Evolutionary conservation across 2,113 vertebrate genomes (phyloP), one percentile per base, ranked within the genome.

Genomic region (Perca schrenkii): DNA sequence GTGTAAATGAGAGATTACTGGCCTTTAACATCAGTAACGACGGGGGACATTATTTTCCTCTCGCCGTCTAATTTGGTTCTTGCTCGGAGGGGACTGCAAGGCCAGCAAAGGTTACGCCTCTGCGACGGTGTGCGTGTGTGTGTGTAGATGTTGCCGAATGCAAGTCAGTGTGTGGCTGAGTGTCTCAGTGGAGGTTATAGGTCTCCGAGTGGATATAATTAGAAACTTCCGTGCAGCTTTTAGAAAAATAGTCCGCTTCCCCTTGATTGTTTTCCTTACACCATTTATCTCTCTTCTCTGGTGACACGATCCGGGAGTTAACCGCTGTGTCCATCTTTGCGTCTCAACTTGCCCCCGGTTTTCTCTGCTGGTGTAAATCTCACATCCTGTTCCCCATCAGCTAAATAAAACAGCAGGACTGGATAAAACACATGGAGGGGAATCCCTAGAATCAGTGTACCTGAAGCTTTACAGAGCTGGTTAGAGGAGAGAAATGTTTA

Each of bases 51-150:
- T 90, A 86, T 94, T 94, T 93, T 58, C 85, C 88, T 93, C 90
- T 74, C 74, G 81, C 82, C 77, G 91, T 94, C 95, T 97, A 94
- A 95, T 91, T 89, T 86, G 93, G 92, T 95, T 96, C 93, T 95
- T 96, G 95, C 88, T 93, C 77, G 74, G 84, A 94, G 84, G 85
- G 80, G 63, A 73, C 79, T 74, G 52, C 77, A 43, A 77, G 83
- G 78, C 78, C 84, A 82, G 82, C 79, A 71, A 74, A 89, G 92
- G 88, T 91, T 85, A 87, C 56, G 64, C 77, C 71, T 63, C 64
- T 10, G 67, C 40, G 8, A 71, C 40, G n/a, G 50, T 80, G 84
- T 88, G 72, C 46, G 71, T 82, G 77, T 83, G 75, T 89, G 81
- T 74, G 74, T 80, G 65, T 78, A 75, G 73, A 71, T 75, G 71